These are phyloP conservation scores for Cecidostiba fungosa DNA, from an alignment of 2,888 invertebrate genomes.

Conservation along the genomic window DNA sequence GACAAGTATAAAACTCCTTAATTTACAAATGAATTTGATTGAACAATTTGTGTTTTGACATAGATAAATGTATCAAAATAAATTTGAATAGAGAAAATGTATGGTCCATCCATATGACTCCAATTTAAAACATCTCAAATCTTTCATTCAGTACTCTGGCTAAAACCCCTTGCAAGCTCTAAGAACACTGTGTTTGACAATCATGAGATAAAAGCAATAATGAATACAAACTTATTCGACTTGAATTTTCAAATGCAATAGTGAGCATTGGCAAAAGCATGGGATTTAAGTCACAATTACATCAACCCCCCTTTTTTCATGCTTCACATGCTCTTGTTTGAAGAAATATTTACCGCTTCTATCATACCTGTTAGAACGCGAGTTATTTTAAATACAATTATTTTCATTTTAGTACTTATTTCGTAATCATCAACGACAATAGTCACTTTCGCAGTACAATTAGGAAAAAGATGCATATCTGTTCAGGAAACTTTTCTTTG, in stretches of 20 bases:
- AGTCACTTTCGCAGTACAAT: slow-evolving; percentile 64
- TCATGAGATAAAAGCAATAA: slow-evolving; percentile 56
- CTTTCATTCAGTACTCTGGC: slow-evolving; percentile 53
- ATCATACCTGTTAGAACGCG: slow-evolving; percentile 70
- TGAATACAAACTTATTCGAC: slow-evolving; percentile 55
- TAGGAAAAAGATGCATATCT: slow-evolving; percentile 61
- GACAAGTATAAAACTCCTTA: slow-evolving; percentile 59
- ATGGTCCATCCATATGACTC: slow-evolving; percentile 61
- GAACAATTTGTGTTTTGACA: slow-evolving; percentile 43
- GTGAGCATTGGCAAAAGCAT: slow-evolving; percentile 62
- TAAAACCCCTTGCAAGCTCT: slow-evolving; percentile 57
- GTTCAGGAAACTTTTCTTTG: slow-evolving; percentile 58
- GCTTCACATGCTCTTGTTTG: slow-evolving; percentile 65
- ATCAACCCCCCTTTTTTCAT: slow-evolving; percentile 72
- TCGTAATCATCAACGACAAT: slow-evolving; percentile 69
- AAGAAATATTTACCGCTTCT: slow-evolving; percentile 71
- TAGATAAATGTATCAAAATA: slow-evolving; percentile 57
- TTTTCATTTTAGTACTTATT: slow-evolving; percentile 69
- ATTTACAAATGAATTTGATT: slow-evolving; percentile 56
- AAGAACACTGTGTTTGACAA: slow-evolving; percentile 65
- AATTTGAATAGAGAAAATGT: slow-evolving; percentile 56
- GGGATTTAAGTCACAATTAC: slow-evolving; percentile 74
- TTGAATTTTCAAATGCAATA: slow-evolving; percentile 53
- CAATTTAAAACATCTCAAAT: slow-evolving; percentile 59
- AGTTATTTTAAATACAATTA: slow-evolving; percentile 73